phyloP scores from a whole-genome alignment of 1,140 invertebrate species.

The Trissolcus basalis region DNA sequence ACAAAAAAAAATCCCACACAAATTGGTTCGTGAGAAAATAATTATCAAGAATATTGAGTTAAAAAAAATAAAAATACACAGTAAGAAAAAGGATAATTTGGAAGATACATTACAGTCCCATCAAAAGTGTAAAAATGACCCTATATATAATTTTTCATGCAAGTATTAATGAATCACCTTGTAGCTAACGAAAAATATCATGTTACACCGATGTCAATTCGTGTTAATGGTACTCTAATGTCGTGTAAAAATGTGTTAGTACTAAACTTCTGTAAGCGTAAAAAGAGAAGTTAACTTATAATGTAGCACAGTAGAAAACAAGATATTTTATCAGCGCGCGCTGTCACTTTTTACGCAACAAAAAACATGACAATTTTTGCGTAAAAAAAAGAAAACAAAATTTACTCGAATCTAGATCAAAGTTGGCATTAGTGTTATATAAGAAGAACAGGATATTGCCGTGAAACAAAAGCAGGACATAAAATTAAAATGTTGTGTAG shows the following conservation, averaged over 20 bases:
- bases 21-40: no score
- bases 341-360: conserved; percentile 1
- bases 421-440: no score
- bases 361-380: neutral
- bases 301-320: conserved; percentile 5
- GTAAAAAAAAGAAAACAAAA: neutral
- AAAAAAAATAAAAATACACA: no score
- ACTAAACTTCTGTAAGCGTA: conserved; percentile 26
- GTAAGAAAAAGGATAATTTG: no score
- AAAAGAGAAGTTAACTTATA: conserved; percentile 15
- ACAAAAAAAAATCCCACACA: neutral
- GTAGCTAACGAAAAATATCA: conserved; percentile 27
- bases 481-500: neutral
- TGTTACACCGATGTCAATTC: conserved; percentile 34
- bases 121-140: neutral
- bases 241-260: conserved; percentile 38
- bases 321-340: neutral
- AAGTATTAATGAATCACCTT: conserved; percentile 24
- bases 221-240: conserved; percentile 39
- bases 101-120: neutral
- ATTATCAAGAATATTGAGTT: no score
- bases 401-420: no score
- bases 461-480: neutral
- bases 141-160: conserved; percentile 10
- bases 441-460: neutral